A percentile compares a stretch with the other conserved stretches of the same genome.
These are phyloP conservation scores for Diadophis punctatus DNA, from an alignment of 2,113 vertebrate genomes.

Conservation along the genomic window DNA sequence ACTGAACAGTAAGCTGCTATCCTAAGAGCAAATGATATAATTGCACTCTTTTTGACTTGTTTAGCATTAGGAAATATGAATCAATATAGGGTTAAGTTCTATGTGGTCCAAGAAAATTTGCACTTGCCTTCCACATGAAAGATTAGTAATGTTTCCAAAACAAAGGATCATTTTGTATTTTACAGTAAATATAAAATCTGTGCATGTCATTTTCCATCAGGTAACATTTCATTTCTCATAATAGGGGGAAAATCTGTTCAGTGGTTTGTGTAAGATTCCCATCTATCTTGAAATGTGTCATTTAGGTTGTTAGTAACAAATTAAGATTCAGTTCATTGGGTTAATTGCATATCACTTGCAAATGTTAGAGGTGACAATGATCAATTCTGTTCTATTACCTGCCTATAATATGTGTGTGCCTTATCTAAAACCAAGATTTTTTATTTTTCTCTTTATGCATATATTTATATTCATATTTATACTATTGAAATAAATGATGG, in stretches of 20 bases:
- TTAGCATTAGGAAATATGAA: not conserved
- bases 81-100: not conserved
- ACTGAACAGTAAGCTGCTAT: not conserved
- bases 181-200: not conserved
- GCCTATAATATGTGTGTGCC: not conserved
- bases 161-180: not conserved
- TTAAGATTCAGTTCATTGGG: not conserved
- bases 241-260: not conserved
- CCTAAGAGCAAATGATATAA: not conserved
- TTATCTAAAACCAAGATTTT: not conserved
- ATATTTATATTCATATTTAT: not conserved
- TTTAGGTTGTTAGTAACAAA: not conserved
- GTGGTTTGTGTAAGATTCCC: not conserved
- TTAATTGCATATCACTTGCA: not conserved
- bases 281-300: not conserved
- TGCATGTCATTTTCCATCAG: not conserved
- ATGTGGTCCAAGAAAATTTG: not conserved
- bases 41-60: not conserved
- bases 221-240: not conserved
- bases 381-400: not conserved
- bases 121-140: not conserved
- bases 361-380: not conserved
- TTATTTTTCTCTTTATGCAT: not conserved
- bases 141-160: not conserved
- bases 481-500: not conserved